Evolutionary conservation across 2,113 vertebrate species (phyloP), one percentile per base, ranked within the genome.

Genomic region (Lathamus discolor): DNA sequence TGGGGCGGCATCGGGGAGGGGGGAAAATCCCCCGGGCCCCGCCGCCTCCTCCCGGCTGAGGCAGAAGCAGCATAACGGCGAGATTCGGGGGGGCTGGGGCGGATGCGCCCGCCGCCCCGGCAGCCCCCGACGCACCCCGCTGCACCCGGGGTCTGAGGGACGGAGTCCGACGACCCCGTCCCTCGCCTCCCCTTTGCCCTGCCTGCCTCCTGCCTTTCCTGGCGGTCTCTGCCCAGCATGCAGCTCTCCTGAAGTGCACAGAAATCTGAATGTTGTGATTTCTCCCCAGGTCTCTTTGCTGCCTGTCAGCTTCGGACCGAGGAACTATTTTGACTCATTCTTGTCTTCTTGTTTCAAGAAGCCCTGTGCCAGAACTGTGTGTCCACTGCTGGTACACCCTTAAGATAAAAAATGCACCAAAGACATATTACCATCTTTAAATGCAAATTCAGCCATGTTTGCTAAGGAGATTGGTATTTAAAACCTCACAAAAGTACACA

Each of bases 371-470:
- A 16, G n/a, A 48, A 6, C 2, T 16, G 3, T 8, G 27, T 28
- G 23, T 25, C 33, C 23, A 0, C 7, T 16, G 20, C 33, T 59
- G 55, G 20, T 59, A 59, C 20, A n/a, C 51, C 6, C 24, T 19
- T 10, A 17, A 25, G 14, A 18, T 27, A 1, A 35, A 49, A 69
- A 77, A 17, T 13, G 44, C 6, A 2, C 35, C 5, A 14, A 67
- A 79, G 12, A 72, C 6, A 0, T 35, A 7, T 13, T 5, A 1
- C 10, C 15, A 2, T 29, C 11, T 70, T 27, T 6, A 51, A 23
- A 2, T n/a, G 19, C 27, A 63, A 75, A 31, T 28, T 64, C 19
- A n/a, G 10, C 28, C 0, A 0, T 39, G 16, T 46, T 54, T 61
- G 25, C 48, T 9, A 4, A 43, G n/a, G 16, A 62, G 3, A 9